Evolutionary conservation across 2,797 vertebrate species (phyloP).

Genomic region (Epinephelus malabaricus): DNA sequence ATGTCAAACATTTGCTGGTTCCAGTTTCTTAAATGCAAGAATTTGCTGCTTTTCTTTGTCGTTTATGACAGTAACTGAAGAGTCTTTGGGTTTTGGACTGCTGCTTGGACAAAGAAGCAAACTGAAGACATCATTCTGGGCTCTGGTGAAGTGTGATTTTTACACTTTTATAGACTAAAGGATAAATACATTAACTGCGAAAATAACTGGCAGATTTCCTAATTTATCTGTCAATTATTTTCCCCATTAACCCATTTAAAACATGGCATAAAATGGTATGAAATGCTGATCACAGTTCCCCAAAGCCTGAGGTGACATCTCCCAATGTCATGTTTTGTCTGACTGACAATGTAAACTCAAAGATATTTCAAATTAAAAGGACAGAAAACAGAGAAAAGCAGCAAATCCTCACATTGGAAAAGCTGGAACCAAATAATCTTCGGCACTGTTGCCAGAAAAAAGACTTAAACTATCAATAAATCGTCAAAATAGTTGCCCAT

Average conservation of each 20-base stretch:
- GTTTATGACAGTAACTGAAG: no score
- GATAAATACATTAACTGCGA: no score
- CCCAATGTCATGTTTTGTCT: neutral
- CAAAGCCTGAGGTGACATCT: fast-evolving
- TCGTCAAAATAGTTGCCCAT: neutral
- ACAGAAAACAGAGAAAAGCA: neutral
- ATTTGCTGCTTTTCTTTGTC: no score
- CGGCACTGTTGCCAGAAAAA: neutral
- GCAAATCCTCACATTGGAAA: neutral
- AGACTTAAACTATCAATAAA: neutral
- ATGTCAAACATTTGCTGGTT: no score
- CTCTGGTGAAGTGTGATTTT: no score
- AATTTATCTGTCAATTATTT: neutral
- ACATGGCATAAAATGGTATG: neutral
- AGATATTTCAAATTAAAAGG: neutral
- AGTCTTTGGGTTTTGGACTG: no score
- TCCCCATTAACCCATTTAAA: neutral
- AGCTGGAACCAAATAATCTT: neutral
- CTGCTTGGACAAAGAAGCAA: no score
- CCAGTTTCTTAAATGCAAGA: no score
- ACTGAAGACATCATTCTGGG: no score
- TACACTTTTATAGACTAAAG: no score
- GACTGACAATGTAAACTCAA: neutral
- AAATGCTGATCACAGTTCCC: neutral
- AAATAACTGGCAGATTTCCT: neutral